Evolutionary conservation across 2,888 invertebrate genomes (phyloP).

Genomic region (Camponotus fellah): DNA sequence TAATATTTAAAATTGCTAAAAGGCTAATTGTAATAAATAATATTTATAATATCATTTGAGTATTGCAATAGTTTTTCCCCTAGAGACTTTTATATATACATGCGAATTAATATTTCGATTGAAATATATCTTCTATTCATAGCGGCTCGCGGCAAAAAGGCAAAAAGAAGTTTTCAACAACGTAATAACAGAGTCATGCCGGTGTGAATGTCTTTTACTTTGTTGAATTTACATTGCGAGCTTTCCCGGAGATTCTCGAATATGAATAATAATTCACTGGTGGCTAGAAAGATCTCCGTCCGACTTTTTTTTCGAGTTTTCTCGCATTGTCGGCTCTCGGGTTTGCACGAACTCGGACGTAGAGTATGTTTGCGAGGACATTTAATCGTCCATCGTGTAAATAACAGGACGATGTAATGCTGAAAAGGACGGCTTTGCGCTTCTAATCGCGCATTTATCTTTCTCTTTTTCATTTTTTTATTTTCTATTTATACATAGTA

Average conservation of each 20-base stretch:
- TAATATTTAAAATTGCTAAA: neutral
- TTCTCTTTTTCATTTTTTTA: constrained; percentile 1
- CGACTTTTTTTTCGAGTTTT: constrained; percentile 38
- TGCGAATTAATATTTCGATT: constrained; percentile 43
- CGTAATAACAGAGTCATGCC: constrained; percentile 52
- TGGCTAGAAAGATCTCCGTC: constrained; percentile 21
- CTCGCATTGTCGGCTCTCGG: constrained; percentile 32
- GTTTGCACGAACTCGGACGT: constrained; percentile 14
- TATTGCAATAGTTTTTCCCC: neutral
- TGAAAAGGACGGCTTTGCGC: constrained; percentile 21
- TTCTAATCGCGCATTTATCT: constrained; percentile 25
- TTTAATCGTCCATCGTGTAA: constrained; percentile 62
- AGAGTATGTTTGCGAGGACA: constrained; percentile 46
- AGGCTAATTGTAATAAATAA: neutral
- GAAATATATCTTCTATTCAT: constrained; percentile 40
- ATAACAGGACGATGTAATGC: constrained; percentile 57
- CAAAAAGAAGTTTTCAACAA: constrained; percentile 44
- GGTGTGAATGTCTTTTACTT: constrained; percentile 44
- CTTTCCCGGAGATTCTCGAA: constrained; percentile 38
- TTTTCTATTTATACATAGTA: neutral
- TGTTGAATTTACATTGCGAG: constrained; percentile 47
- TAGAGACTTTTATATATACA: neutral
- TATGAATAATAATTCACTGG: constrained; percentile 60
- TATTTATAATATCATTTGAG: neutral
- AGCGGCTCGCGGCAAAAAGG: neutral